A percentile compares a stretch with the other conserved stretches of the same genome.
phyloP scores from a whole-genome alignment of 30 jellyfish, hydroid and myxozoan genomes.

The Hydra vulgaris region DNA sequence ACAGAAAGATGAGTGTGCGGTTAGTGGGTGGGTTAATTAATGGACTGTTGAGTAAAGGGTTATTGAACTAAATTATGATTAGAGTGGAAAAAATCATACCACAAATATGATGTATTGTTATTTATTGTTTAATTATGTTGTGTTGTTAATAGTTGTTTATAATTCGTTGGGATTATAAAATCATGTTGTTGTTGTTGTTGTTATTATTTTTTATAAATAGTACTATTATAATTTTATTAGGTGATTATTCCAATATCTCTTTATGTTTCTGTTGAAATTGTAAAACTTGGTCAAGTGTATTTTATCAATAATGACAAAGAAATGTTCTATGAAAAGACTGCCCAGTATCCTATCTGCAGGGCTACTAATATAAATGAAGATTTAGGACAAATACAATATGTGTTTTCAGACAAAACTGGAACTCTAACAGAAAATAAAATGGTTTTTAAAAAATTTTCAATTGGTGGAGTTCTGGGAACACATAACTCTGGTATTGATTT shows the following conservation, averaged over 20 bases:
- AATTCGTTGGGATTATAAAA: no score
- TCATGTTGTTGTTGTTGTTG: neutral
- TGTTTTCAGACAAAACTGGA: constrained; percentile 92
- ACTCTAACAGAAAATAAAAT: constrained; percentile 87
- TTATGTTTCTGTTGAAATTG: constrained; percentile 92
- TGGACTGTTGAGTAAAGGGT: no score
- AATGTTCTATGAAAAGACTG: constrained; percentile 53
- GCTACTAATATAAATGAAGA: constrained; percentile 94
- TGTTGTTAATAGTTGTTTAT: no score
- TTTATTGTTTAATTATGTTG: no score
- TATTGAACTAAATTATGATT: no score
- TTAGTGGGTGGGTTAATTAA: no score
- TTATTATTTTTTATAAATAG: no score
- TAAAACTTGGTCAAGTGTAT: constrained; percentile 89
- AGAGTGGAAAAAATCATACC: no score
- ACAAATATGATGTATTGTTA: no score
- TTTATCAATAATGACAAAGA: constrained; percentile 81
- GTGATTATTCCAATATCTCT: constrained; percentile 86
- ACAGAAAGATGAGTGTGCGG: no score
- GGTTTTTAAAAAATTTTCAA: constrained; percentile 71
- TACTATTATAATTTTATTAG: no score
- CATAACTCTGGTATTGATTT: constrained; percentile 5
- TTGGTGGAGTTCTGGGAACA: constrained; percentile 34
- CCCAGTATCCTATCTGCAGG: constrained; percentile 61
- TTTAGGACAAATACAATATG: constrained; percentile 89